Evolutionary conservation across 1,140 invertebrate genomes (phyloP), one percentile per base, ranked within the genome.

Genomic region (Hormaphis cornu): DNA sequence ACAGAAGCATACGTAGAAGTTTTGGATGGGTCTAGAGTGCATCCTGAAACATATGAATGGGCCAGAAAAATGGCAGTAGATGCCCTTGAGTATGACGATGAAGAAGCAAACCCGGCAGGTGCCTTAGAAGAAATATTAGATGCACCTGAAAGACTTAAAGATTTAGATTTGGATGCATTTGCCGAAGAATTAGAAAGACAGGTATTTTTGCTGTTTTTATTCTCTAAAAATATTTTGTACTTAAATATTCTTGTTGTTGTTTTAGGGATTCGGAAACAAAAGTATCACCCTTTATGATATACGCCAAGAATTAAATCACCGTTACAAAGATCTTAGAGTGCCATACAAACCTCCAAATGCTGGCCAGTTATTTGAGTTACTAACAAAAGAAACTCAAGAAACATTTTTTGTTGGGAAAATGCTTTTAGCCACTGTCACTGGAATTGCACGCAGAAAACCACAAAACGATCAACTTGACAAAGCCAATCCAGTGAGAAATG

Each of bases 51-150:
- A 0, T 99, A 99, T 75, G 97, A 99, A 78, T 98, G 96, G 96
- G 97, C 97, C 0, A 81, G 95, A 22, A 99, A 99, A 82, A 99
- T 99, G 96, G 97, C 97, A 4, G 94, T 98, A 0, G 97, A 99
- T 82, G 97, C 97, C 8, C 80, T 99, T 12, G 97, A 99, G 74
- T 97, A 98, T 73, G 96, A 98, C 74, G 86, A 88, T 74, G 93
- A 95, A 75, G 92, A 94, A 72, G 88, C 89, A 0, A 97, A 99
- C 82, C 95, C 96, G 0, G 93, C 95, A 0, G 91, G 91, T 3
- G 96, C 97, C 18, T 79, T 99, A 1, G 95, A 99, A 76, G 96
- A 99, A 80, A 98, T 99, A 75, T 79, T 99, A 0, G 92, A 97
- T 79, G 88, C 91, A 2, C 96, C 97, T 0, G 95, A 98, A 74